Evolutionary conservation across 2,797 vertebrate genomes (phyloP), one percentile per base, ranked within the genome.

Genomic region (Melanotaenia parkinsoni): DNA sequence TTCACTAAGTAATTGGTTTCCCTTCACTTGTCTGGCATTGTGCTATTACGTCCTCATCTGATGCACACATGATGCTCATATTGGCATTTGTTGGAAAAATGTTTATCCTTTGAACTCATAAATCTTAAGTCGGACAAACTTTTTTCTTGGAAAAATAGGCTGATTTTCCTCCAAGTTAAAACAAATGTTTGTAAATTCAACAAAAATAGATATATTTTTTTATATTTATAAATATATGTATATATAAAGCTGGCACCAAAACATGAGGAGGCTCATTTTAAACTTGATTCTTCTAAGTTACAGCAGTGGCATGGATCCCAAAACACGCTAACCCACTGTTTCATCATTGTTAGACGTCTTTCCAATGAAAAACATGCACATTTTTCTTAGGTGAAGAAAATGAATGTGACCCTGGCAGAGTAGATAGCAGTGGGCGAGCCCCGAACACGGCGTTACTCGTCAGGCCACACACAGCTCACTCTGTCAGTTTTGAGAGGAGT

Each of bases 401-500:
- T 91, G 84, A 92, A 92, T 90, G 90, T 91, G 91, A 91, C 91
- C 89, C 89, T 84, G 83, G 89, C 71, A 43, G 76, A 89, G 82
- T 67, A 89, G 88, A 94, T 91, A 92, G 84, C 81, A 62, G 87
- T 88, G 90, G 94, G 92, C 32, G 24, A 93, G 88, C 81, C 90
- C 92, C 40, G 86, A 91, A 92, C 91, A 91, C 67, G 81, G 78
- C 80, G 70, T 80, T 80, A 78, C 89, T 91, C 88, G 88, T 92
- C 86, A 85, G 91, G 89, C 91, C 90, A 90, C 93, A 92, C 91
- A 91, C 91, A 88, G 86, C 84, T 94, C 84, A 90, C 91, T 91
- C 92, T 88, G 82, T 88, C 85, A 87, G 58, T 67, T 82, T 92
- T 76, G 71, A 89, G 89, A 91, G 91, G 89, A 92, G 77, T 75